phyloP scores from a whole-genome alignment of 1,140 invertebrate species.

The Pseudomyrmex sp. region DNA sequence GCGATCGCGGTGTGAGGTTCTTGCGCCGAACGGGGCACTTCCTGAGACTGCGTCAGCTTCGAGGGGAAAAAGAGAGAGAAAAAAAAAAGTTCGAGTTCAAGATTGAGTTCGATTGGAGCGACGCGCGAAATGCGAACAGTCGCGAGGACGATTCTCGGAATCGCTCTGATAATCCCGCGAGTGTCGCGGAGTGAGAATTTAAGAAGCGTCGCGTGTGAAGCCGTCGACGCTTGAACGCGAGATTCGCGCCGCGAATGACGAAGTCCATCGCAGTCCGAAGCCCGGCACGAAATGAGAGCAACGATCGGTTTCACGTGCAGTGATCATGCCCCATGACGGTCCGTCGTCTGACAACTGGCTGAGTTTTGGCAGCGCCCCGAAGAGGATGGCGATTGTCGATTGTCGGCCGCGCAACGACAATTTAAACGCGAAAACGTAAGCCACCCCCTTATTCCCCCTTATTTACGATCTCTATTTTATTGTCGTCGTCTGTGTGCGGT shows the following conservation, averaged over 20 bases:
- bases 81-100: neutral
- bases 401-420: neutral
- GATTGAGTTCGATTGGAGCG: neutral
- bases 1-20: neutral
- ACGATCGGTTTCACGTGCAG: neutral
- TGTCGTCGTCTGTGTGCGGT: neutral
- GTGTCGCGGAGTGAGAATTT: neutral
- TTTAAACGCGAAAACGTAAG: constrained; percentile 48
- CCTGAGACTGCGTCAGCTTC: too few species aligned
- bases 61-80: too few species aligned
- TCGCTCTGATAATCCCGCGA: constrained; percentile 1
- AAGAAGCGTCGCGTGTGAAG: neutral
- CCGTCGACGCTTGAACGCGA: neutral
- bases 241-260: neutral
- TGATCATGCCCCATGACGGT: constrained; percentile 14
- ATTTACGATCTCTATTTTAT: neutral
- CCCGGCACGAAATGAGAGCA: constrained; percentile 31
- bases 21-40: neutral
- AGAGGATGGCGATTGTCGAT: constrained; percentile 44
- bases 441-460: neutral
- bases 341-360: neutral
- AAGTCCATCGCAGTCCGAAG: neutral
- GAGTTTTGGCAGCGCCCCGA: constrained; percentile 21
- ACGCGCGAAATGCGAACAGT: constrained; percentile 1
- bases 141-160: neutral